Percentiles rank a stretch among this genome's conserved stretches.
phyloP scores from a whole-genome alignment of 2,797 vertebrate genomes.

The Sylvilagus floridanus region DNA sequence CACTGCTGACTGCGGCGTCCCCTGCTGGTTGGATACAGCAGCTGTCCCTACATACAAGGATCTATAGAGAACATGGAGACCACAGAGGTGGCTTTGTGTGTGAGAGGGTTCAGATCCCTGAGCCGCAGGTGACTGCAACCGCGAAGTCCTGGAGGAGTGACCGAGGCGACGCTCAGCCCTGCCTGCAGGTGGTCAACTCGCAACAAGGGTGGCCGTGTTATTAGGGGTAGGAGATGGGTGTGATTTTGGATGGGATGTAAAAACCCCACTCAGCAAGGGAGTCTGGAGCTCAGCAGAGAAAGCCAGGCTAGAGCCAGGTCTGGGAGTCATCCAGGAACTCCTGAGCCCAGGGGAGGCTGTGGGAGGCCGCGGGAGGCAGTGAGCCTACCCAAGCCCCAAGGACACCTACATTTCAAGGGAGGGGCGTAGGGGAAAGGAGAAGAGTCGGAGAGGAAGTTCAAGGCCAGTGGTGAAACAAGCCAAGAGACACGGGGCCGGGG shows the following conservation, averaged over 20 bases:
- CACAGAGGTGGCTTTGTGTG: neutral
- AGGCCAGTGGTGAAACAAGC: neutral
- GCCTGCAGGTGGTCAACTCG: neutral
- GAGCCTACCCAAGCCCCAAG: neutral
- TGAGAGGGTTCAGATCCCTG: neutral
- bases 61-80: conserved; percentile 30
- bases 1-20: neutral
- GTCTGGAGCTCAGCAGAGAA: neutral
- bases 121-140: neutral
- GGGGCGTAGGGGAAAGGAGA: neutral
- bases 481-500: neutral
- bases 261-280: neutral
- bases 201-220: neutral
- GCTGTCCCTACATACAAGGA: neutral
- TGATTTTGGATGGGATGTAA: conserved; percentile 13
- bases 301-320: neutral
- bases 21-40: neutral
- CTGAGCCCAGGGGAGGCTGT: neutral
- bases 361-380: neutral
- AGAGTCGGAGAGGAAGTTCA: neutral
- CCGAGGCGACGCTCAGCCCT: neutral
- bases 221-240: neutral
- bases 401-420: neutral
- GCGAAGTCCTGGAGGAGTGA: neutral
- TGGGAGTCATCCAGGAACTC: neutral